Base-by-base conservation (phyloP, 2,113 vertebrate genomes). In the Nothocercus nigrocapillus region DNA sequence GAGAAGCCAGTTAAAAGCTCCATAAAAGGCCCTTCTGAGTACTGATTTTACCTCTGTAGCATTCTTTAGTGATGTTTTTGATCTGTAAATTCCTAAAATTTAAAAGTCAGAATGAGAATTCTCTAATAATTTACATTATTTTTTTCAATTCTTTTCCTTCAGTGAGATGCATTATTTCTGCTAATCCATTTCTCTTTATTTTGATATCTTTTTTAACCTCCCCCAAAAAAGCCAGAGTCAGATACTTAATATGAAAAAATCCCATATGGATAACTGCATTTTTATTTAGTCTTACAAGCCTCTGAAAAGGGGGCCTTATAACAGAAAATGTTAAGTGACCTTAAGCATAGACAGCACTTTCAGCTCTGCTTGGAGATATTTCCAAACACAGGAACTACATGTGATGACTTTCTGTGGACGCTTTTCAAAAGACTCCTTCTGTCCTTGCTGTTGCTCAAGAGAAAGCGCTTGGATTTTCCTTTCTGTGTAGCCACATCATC, bases 141-240 rank as follows among this genome's bases (percentile, higher is more conserved):
- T 58, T 40, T n/a, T 7, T 4, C 8, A 20, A 28, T 47, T 14
- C 34, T 32, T 5, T 27, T 66, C n/a, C 8, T 45, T 14, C 45
- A 1, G 2, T 1, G 5, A 40, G 54, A 32, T 76, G 11, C 5
- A 3, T 0, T 25, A 4, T 0, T 30, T 51, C 62, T 36, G 11
- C 28, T 14, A 18, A 54, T 11, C 6, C 1, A 7, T 38, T 80
- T 73, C 6, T 21, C 3, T 63, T 78, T 21, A 36, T 10, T 44
- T 68, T 38, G 47, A 14, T 19, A 38, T 19, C 12, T 67, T 51
- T 30, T 51, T 34, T 32, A 42, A 64, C 51, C 12, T 36, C 13
- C 13, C 30, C 14, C 56, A 81, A 13, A 62, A 1, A 44, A 36
- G 13, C 11, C 24, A 27, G 67, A 75, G n/a, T 20, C 44, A 36